These are phyloP conservation scores for cat (Felis catus) DNA, from an alignment of 2,113 vertebrate genomes.

Conservation along the genomic window DNA sequence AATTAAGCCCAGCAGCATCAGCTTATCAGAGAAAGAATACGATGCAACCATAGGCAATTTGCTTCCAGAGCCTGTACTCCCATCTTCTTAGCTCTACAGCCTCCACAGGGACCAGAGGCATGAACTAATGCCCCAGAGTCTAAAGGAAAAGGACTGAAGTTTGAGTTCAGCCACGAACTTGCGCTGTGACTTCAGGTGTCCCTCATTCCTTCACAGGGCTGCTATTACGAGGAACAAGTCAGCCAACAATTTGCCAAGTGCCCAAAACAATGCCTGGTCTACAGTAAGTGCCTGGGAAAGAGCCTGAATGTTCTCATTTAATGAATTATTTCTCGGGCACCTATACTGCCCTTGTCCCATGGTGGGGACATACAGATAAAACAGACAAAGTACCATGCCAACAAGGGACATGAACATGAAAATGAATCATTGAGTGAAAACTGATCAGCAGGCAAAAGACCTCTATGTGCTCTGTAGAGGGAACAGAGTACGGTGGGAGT, in stretches of 20 bases:
- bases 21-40: neutral
- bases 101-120: neutral
- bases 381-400: neutral
- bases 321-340: neutral
- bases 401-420: neutral
- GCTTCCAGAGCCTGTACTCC: neutral
- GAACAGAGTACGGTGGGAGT: neutral
- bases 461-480: neutral
- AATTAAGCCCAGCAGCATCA: neutral
- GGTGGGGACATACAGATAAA: conserved; percentile 25
- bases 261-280: neutral
- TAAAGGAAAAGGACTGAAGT: neutral
- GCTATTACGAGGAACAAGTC: neutral
- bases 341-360: neutral
- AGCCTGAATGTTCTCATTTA: neutral
- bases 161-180: neutral
- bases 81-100: neutral
- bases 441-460: neutral
- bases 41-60: neutral
- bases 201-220: neutral
- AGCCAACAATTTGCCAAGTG: neutral
- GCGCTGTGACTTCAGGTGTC: neutral
- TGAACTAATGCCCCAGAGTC: too few species aligned
- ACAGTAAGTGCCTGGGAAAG: neutral
- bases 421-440: neutral